Evolutionary conservation across 2,888 invertebrate genomes (phyloP).

Genomic region (Thysanoteuthis rhombus): DNA sequence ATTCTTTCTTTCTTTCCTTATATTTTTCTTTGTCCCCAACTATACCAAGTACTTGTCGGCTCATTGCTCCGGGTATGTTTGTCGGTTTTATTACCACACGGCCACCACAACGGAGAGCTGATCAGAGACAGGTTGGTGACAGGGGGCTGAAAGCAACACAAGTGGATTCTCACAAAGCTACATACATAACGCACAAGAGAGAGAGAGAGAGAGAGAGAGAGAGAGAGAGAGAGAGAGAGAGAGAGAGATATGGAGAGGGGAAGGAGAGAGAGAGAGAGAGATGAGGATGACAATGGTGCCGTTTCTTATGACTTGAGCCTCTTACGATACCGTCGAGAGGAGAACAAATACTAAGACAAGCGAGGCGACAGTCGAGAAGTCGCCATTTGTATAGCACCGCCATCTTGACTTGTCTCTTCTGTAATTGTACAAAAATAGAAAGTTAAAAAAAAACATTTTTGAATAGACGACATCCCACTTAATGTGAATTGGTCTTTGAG

Average conservation of each 20-base stretch:
- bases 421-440: neutral
- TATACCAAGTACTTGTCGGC: neutral
- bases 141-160: neutral
- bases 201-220: conserved; percentile 12
- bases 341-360: neutral
- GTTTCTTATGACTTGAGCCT: neutral
- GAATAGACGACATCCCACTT: neutral
- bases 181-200: neutral
- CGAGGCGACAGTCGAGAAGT: neutral
- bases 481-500: neutral
- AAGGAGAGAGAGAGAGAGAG: neutral
- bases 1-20: neutral
- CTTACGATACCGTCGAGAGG: neutral
- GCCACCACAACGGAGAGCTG: neutral
- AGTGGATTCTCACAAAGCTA: neutral
- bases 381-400: neutral
- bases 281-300: neutral
- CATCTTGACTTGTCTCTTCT: neutral
- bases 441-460: neutral
- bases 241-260: neutral
- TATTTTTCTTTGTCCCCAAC: neutral
- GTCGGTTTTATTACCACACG: neutral
- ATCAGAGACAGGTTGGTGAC: neutral
- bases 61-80: neutral
- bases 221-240: neutral